Conservation (phyloP, 2,797 vertebrate genomes). For the Discoglossus pictus region DNA sequence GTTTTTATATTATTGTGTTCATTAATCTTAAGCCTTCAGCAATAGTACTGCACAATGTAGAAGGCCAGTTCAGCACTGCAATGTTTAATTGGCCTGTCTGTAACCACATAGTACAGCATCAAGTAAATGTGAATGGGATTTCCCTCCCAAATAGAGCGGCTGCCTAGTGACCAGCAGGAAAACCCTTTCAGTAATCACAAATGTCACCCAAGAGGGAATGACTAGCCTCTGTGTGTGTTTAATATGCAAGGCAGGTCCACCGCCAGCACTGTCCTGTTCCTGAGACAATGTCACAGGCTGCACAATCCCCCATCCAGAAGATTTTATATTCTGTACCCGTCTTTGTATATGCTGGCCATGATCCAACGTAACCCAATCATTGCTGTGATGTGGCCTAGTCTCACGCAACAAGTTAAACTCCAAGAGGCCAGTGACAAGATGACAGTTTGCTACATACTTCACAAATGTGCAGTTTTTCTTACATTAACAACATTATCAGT, state of each 20-base stretch:
- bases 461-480: no score
- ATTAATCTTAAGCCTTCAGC: no score
- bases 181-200: conserved; percentile 41
- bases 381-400: no score
- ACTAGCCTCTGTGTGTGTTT: conserved; percentile 33
- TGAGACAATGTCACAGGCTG: conserved; percentile 27
- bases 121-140: conserved; percentile 44
- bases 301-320: background rate
- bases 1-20: no score
- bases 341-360: conserved; percentile 1
- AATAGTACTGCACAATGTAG: no score
- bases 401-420: no score
- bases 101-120: conserved; percentile 22
- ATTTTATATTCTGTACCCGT: conserved; percentile 16
- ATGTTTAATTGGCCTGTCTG: no score
- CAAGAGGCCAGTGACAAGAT: no score
- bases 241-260: conserved; percentile 36
- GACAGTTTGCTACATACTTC: no score
- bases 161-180: conserved; percentile 38
- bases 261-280: conserved; percentile 15
- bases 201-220: conserved; percentile 39
- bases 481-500: no score
- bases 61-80: no score
- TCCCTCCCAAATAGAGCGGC: conserved; percentile 30
- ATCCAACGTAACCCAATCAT: conserved; percentile 12